Percentiles rank a stretch among this genome's conserved stretches.
phyloP scores from a whole-genome alignment of 2,113 vertebrate genomes.

The Pogonocichla stellata region DNA sequence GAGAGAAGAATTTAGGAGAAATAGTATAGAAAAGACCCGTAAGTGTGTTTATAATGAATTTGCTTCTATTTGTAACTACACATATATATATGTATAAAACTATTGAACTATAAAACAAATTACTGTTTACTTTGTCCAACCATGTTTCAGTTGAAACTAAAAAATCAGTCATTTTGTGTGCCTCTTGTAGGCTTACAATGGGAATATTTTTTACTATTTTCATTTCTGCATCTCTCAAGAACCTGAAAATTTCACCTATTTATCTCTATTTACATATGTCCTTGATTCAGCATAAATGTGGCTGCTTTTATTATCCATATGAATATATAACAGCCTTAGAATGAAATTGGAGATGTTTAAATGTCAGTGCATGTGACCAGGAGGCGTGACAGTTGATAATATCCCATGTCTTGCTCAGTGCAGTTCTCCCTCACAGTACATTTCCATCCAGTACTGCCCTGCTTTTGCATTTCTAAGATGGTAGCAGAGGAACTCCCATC shows the following conservation, averaged over 20 bases:
- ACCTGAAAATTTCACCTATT: background rate
- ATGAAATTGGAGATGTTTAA: background rate
- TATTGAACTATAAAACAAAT: no score
- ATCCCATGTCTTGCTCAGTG: accelerated
- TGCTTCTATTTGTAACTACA: background rate
- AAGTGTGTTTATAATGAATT: background rate
- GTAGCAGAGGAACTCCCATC: background rate
- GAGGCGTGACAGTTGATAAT: background rate
- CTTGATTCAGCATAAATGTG: background rate
- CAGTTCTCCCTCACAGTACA: background rate
- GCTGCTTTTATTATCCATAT: background rate
- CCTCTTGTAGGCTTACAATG: background rate
- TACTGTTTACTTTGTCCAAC: background rate
- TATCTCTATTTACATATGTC: background rate
- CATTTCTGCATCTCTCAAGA: background rate
- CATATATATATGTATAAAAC: background rate
- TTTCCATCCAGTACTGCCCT: background rate
- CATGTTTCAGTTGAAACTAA: background rate
- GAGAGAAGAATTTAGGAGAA: background rate
- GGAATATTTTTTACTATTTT: background rate
- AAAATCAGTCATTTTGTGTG: background rate
- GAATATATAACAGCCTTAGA: background rate
- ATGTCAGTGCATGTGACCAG: background rate
- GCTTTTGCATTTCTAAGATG: background rate
- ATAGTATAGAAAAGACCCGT: background rate